Conservation (phyloP, 2,888 invertebrate species). For the Apamea crenata region DNA sequence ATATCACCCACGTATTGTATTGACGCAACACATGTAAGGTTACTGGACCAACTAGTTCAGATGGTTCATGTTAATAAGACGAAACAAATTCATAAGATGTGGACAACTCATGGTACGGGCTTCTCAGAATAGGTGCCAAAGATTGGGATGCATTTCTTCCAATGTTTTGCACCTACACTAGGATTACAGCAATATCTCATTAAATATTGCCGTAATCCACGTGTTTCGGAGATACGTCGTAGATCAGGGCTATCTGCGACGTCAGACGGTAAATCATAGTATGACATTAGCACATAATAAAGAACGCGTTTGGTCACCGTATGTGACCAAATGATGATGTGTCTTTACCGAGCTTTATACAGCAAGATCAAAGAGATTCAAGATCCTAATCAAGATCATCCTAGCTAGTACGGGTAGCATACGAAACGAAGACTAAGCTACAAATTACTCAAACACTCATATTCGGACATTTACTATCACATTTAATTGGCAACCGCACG, state of each 20-base stretch:
- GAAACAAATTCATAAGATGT: not conserved
- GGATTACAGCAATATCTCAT: too few species aligned
- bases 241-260: not conserved
- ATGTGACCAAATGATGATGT: too few species aligned
- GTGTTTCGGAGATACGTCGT: not conserved
- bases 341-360: not conserved
- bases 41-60: constrained; percentile 66
- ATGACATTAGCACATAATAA: not conserved
- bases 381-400: not conserved
- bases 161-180: too few species aligned
- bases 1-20: constrained; percentile 71
- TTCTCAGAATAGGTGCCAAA: not conserved
- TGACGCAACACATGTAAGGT: constrained; percentile 67
- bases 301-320: too few species aligned
- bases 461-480: constrained; percentile 5
- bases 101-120: not conserved
- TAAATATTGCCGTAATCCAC: not conserved
- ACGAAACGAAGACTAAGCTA: not conserved
- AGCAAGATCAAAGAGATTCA: not conserved
- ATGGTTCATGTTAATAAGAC: not conserved
- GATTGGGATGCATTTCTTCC: not conserved
- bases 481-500: constrained; percentile 14
- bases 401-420: not conserved
- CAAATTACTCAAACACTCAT: not conserved
- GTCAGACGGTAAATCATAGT: constrained; percentile 6